phyloP scores from a whole-genome alignment of 2,113 vertebrate species.

The Triplophysa tibetana region DNA sequence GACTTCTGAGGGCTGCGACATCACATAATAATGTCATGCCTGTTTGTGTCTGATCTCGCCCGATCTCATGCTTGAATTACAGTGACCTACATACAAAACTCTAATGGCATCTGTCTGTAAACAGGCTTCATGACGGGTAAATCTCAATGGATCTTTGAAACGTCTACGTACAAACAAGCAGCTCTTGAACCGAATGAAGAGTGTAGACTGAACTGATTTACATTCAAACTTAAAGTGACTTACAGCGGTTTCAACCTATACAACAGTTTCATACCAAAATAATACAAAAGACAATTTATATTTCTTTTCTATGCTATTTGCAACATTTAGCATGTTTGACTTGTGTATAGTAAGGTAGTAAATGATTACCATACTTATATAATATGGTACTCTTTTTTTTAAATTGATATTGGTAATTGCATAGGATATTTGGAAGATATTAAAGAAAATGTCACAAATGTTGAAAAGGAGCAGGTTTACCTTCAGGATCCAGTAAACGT shows the following conservation, averaged over 20 bases:
- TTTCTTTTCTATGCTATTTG: no score
- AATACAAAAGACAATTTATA: no score
- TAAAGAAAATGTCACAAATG: not conserved
- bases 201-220: no score
- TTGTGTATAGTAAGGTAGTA: no score
- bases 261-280: no score
- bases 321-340: no score
- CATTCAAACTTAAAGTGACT: no score
- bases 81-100: slow-evolving; percentile 36
- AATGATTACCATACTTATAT: no score
- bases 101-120: slow-evolving; percentile 10
- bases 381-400: no score
- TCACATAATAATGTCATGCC: slow-evolving; percentile 55
- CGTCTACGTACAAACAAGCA: slow-evolving; percentile 18
- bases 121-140: slow-evolving; percentile 13
- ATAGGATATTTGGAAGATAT: not conserved
- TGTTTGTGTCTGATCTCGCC: slow-evolving; percentile 49
- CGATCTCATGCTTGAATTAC: slow-evolving; percentile 50
- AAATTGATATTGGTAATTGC: not conserved
- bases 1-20: slow-evolving; percentile 31
- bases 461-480: slow-evolving; percentile 58
- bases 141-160: slow-evolving; percentile 11
- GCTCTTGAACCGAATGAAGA: not conserved
- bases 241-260: no score
- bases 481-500: slow-evolving; percentile 93